phyloP scores from a whole-genome alignment of 1,140 invertebrate genomes.

The Brachionus calyciflorus region DNA sequence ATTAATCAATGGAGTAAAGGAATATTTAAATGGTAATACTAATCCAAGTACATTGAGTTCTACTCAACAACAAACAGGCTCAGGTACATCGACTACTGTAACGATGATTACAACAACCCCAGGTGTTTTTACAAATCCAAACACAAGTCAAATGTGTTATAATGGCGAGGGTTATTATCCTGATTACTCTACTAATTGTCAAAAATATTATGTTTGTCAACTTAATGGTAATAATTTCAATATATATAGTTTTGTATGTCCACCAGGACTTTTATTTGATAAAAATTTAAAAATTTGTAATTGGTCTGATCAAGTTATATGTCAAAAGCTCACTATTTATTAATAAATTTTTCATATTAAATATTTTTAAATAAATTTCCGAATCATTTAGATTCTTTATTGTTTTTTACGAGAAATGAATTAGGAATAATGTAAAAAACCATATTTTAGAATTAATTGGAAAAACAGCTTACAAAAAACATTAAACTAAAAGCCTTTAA shows the following conservation, averaged over 20 bases:
- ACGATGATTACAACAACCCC: not conserved
- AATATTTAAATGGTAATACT: not conserved
- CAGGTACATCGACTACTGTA: not conserved
- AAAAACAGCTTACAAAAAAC: too few species aligned
- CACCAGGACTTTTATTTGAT: not conserved
- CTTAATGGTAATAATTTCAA: not conserved
- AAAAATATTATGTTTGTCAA: slow-evolving; percentile 12
- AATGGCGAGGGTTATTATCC: not conserved
- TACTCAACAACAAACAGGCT: not conserved
- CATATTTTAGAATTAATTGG: too few species aligned
- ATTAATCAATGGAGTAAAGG: slow-evolving; percentile 12
- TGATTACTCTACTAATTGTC: not conserved
- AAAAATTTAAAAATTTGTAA: not conserved
- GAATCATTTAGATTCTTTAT: too few species aligned
- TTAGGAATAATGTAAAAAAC: too few species aligned
- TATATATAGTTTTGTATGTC: slow-evolving; percentile 2
- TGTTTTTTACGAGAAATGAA: too few species aligned
- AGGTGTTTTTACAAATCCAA: not conserved
- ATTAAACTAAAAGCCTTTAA: too few species aligned
- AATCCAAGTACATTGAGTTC: not conserved
- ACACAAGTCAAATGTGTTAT: not conserved
- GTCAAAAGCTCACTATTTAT: not conserved
- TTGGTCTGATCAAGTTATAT: not conserved
- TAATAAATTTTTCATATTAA: too few species aligned
- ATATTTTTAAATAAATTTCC: too few species aligned